Conservation (phyloP, 1,140 invertebrate species). For the Dendrolimus punctatus region DNA sequence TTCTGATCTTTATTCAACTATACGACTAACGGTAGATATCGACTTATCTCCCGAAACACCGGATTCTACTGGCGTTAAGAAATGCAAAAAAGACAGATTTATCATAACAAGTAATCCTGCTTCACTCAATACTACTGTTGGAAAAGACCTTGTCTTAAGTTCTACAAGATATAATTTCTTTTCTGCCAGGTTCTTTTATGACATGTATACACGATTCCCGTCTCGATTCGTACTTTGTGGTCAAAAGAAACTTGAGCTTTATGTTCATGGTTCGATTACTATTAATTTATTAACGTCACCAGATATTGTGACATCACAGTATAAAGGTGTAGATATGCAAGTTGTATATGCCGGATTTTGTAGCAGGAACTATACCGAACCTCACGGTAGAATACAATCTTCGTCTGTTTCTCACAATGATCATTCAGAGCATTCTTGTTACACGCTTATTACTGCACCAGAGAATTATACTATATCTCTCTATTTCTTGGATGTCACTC, state of each 20-base stretch:
- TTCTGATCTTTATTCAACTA: constrained; percentile 15
- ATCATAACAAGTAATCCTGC: constrained; percentile 25
- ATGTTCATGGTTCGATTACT: constrained; percentile 28
- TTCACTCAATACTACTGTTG: constrained; percentile 25
- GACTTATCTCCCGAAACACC: constrained; percentile 25
- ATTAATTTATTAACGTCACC: constrained; percentile 40
- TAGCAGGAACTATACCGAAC: constrained; percentile 77
- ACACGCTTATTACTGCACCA: constrained; percentile 73
- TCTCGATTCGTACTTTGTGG: constrained; percentile 33
- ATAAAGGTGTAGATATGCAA: constrained; percentile 49
- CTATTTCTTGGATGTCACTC: constrained; percentile 41
- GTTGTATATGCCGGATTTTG: constrained; percentile 60
- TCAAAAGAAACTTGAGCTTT: constrained; percentile 41
- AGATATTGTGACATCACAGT: constrained; percentile 15
- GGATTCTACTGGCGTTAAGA: constrained; percentile 17
- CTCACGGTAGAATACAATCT: constrained; percentile 76
- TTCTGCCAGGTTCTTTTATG: constrained; percentile 24
- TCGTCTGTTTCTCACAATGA: constrained; percentile 31
- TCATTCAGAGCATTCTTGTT: constrained; percentile 63
- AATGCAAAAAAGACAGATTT: constrained; percentile 43
- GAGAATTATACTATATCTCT: constrained; percentile 75
- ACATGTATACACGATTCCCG: constrained; percentile 22
- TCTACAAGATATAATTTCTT: constrained; percentile 25
- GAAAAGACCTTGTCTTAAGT: constrained; percentile 34
- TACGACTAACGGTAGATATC: constrained; percentile 37